Conservation (phyloP, 2,113 vertebrate genomes). For the Hypocryptadius cinnamomeus region DNA sequence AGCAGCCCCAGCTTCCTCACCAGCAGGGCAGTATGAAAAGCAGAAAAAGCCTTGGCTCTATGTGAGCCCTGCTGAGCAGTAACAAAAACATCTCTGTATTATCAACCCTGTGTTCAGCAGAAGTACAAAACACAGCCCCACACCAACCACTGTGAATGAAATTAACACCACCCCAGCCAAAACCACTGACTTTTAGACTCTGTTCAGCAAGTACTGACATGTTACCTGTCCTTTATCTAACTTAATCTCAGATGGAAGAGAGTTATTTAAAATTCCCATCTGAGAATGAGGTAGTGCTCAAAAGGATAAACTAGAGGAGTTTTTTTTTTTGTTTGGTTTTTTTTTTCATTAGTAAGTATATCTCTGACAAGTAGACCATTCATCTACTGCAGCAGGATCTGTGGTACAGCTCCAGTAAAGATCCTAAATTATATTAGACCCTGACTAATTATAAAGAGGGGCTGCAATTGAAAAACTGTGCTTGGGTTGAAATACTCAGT, state of each 20-base stretch:
- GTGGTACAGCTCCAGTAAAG: not conserved
- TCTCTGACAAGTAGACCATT: not conserved
- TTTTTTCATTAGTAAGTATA: not conserved
- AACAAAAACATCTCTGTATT: not conserved
- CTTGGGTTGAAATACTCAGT: not conserved
- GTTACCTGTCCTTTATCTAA: not conserved
- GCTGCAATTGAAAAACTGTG: not conserved
- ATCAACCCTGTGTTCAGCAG: too few species aligned
- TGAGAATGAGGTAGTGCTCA: not conserved
- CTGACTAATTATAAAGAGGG: not conserved
- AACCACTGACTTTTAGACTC: not conserved
- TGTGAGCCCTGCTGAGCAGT: not conserved
- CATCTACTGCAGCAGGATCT: not conserved
- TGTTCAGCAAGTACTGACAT: not conserved
- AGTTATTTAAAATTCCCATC: not conserved
- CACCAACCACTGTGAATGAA: not conserved
- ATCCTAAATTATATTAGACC: not conserved
- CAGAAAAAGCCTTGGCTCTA: not conserved
- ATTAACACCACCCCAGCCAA: not conserved
- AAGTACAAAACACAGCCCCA: not conserved
- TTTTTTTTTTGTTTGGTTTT: not conserved
- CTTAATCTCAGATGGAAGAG: not conserved
- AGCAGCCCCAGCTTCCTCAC: rapidly evolving
- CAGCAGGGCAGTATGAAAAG: rapidly evolving
- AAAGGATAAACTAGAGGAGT: not conserved